Evolutionary conservation across 2,113 vertebrate genomes (phyloP).

Genomic region (Malaclemys terrapin): DNA sequence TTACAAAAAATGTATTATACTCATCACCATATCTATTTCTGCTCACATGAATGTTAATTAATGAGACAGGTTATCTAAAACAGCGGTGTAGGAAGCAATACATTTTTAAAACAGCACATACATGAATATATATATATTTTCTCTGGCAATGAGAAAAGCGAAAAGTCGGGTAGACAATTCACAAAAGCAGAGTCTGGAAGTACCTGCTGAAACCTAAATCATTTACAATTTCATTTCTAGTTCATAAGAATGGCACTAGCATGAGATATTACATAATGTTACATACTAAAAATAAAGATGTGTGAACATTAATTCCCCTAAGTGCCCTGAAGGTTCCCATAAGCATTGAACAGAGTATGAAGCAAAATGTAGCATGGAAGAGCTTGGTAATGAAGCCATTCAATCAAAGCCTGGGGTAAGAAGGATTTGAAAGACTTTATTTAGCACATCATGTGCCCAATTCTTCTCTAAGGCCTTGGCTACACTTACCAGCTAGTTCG

Average conservation of each 20-base stretch:
- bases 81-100: neutral
- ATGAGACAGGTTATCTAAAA: slow-evolving; percentile 19
- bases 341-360: slow-evolving; percentile 24
- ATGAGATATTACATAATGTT: slow-evolving; percentile 40
- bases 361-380: slow-evolving; percentile 22
- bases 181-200: neutral
- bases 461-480: neutral
- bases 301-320: slow-evolving; percentile 41
- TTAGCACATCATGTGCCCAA: neutral
- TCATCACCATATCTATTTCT: slow-evolving; percentile 33
- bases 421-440: neutral
- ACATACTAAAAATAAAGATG: slow-evolving; percentile 65
- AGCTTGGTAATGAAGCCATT: neutral
- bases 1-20: slow-evolving; percentile 34
- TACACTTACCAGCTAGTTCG: too few species aligned
- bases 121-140: slow-evolving; percentile 34
- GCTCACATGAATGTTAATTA: slow-evolving; percentile 66
- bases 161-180: slow-evolving; percentile 18
- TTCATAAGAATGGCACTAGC: slow-evolving; percentile 46
- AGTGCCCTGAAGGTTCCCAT: slow-evolving; percentile 49
- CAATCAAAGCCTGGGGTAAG: neutral
- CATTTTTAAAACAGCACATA: slow-evolving; percentile 49
- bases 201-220: slow-evolving; percentile 28
- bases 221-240: slow-evolving; percentile 46
- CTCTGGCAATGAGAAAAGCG: slow-evolving; percentile 41